Evolutionary conservation across 2,797 vertebrate genomes (phyloP).

Genomic region (Cynodonichthys magdalenae): DNA sequence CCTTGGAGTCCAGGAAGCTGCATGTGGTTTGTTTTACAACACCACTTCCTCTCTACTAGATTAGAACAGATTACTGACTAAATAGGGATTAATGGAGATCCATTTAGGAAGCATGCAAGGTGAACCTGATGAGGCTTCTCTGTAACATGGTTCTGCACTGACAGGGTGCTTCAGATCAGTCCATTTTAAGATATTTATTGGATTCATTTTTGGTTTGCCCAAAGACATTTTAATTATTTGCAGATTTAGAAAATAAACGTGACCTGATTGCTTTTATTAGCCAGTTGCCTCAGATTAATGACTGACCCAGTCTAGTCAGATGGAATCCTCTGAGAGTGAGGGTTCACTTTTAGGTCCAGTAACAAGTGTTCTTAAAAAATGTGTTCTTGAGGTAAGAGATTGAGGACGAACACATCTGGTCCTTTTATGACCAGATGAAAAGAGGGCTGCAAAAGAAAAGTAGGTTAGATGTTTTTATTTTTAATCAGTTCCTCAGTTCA

Average conservation of each 20-base stretch:
- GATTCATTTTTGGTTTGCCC: conserved; percentile 5
- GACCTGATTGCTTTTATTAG: conserved; percentile 28
- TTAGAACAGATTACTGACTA: conserved; percentile 52
- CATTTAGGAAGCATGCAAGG: conserved; percentile 24
- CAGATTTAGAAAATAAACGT: background rate
- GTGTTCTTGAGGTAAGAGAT: background rate
- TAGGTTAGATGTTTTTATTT: no score
- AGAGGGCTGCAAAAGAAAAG: no score
- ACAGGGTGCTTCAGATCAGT: background rate
- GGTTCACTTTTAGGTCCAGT: background rate
- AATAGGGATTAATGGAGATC: conserved; percentile 54
- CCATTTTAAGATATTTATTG: background rate
- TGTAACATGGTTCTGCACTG: background rate
- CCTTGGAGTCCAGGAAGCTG: conserved; percentile 1
- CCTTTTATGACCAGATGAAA: no score
- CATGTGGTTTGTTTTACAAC: conserved; percentile 4
- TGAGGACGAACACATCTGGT: background rate
- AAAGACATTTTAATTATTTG: background rate
- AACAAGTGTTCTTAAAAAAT: background rate
- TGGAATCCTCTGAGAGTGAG: background rate
- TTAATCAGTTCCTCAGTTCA: no score
- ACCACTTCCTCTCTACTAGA: conserved; percentile 21
- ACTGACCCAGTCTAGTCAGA: conserved; percentile 12
- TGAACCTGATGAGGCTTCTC: conserved; percentile 17
- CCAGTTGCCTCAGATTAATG: conserved; percentile 3